Conservation (phyloP, 2,888 invertebrate genomes). For the Limnephilus marmoratus region DNA sequence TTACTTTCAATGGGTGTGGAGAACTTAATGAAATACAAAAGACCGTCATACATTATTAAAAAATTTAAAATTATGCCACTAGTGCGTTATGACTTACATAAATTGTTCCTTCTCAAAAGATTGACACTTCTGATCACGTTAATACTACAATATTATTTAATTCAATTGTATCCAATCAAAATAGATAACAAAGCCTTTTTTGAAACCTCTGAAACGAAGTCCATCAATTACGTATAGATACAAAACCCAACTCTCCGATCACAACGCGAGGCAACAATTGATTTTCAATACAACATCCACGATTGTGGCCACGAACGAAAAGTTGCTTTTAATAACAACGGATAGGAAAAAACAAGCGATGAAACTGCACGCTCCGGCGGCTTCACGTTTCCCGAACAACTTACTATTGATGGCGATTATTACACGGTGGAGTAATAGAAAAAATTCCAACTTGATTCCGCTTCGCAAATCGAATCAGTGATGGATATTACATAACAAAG, state of each 20-base stretch:
- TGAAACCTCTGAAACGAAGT: conserved; percentile 20
- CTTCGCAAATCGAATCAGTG: conserved; percentile 63
- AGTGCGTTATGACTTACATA: background rate
- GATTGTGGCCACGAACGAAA: conserved; percentile 37
- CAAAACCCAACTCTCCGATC: conserved; percentile 26
- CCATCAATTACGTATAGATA: conserved; percentile 45
- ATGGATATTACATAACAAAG: conserved; percentile 60
- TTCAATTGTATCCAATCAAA: conserved; percentile 47
- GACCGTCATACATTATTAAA: background rate
- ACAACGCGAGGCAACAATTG: conserved; percentile 50
- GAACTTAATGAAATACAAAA: no score
- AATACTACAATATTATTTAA: conserved; percentile 18
- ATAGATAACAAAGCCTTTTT: conserved; percentile 44
- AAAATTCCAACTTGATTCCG: conserved; percentile 51
- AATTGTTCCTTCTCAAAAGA: background rate
- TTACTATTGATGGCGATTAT: conserved; percentile 38
- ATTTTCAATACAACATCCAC: conserved; percentile 54
- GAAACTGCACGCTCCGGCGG: conserved; percentile 19
- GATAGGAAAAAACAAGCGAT: conserved; percentile 23
- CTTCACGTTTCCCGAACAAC: conserved; percentile 33
- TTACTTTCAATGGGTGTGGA: background rate
- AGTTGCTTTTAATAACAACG: conserved; percentile 33
- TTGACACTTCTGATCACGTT: background rate
- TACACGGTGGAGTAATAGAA: conserved; percentile 40
- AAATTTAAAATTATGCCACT: background rate